Conservation (phyloP, 2,888 invertebrate species). For the Cheilosia impressa region DNA sequence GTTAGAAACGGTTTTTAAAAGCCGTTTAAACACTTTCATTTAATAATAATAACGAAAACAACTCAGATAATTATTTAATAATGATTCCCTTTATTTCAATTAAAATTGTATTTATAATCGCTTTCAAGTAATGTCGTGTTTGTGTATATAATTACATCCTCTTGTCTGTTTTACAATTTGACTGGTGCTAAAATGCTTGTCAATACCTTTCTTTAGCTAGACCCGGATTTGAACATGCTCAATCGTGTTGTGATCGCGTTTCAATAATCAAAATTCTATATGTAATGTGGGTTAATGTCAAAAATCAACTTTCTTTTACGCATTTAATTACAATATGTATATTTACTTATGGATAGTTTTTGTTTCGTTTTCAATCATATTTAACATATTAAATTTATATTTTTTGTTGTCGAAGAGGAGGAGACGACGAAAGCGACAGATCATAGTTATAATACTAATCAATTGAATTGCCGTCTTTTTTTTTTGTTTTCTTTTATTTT, state of each 20-base stretch:
- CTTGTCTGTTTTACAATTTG: conserved; percentile 39
- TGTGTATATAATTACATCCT: conserved; percentile 64
- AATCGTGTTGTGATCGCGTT: conserved; percentile 50
- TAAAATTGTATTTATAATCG: conserved; percentile 71
- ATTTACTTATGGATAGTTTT: conserved; percentile 15
- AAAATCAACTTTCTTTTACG: conserved; percentile 53
- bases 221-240: conserved; percentile 22
- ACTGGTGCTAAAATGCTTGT: conserved; percentile 20
- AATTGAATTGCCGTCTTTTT: conserved; percentile 38
- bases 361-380: conserved; percentile 23
- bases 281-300: conserved; percentile 23
- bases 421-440: conserved; percentile 59
- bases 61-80: conserved; percentile 56
- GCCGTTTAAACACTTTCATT: too few relatives aligned
- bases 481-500: background rate
- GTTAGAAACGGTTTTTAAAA: too few relatives aligned
- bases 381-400: conserved; percentile 38
- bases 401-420: conserved; percentile 32
- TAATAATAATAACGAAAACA: background rate
- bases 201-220: conserved; percentile 14
- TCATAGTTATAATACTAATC: conserved; percentile 60
- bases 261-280: conserved; percentile 49
- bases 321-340: conserved; percentile 62
- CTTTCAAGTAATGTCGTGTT: conserved; percentile 55
- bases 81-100: conserved; percentile 73